phyloP scores from a whole-genome alignment of 1,140 invertebrate genomes.

The Anastatus disparis region DNA sequence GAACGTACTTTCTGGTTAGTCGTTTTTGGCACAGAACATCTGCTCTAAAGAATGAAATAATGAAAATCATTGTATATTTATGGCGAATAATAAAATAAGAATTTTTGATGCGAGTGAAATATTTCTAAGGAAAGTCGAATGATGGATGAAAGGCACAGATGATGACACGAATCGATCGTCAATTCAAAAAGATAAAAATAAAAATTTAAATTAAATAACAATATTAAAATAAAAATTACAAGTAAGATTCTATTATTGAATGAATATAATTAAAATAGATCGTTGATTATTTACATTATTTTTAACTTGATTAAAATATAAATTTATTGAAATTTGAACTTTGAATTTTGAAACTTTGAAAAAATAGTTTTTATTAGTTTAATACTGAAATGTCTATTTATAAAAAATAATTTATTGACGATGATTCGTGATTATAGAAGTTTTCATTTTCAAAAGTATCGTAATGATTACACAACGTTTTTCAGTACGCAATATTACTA shows the following conservation, averaged over 20 bases:
- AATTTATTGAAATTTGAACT: no score
- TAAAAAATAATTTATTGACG: no score
- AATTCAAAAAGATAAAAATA: not conserved
- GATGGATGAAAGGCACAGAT: constrained; percentile 29
- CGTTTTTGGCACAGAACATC: constrained; percentile 35
- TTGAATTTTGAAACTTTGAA: no score
- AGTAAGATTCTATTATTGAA: no score
- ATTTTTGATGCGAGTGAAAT: not conserved
- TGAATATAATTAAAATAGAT: no score
- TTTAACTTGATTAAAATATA: no score
- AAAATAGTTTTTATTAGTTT: no score
- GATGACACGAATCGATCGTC: constrained; percentile 18
- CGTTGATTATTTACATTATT: no score
- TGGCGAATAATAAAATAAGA: not conserved
- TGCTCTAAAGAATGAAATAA: not conserved
- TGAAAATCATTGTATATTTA: not conserved
- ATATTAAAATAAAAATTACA: no score
- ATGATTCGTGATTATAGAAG: not conserved
- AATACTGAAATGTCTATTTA: no score
- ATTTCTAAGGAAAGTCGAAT: not conserved
- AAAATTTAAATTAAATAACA: no score
- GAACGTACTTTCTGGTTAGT: not conserved
- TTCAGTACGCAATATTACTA: not conserved
- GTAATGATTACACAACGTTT: not conserved
- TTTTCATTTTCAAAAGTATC: no score